Conservation (phyloP, 1,140 invertebrate genomes). For the Mylabris phalerata region DNA sequence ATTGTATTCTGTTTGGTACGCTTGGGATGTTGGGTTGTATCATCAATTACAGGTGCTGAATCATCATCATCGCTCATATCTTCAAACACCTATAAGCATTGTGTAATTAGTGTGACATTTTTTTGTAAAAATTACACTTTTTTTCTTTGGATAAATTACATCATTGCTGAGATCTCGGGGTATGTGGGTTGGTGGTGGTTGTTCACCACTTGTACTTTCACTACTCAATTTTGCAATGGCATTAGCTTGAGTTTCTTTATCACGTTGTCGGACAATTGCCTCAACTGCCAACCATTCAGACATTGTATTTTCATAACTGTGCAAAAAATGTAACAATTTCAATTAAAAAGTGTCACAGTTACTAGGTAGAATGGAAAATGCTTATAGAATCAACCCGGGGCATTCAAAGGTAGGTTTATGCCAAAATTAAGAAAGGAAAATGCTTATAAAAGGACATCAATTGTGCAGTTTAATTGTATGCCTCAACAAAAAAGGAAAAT, state of each 20-base stretch:
- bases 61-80: conserved; percentile 49
- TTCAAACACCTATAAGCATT: conserved; percentile 47
- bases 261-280: conserved; percentile 79
- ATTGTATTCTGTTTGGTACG: conserved; percentile 43
- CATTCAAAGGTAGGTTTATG: too few relatives aligned
- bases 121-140: background rate
- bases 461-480: too few relatives aligned
- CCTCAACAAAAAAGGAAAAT: too few relatives aligned
- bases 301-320: conserved; percentile 76
- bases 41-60: conserved; percentile 47
- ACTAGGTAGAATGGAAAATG: too few relatives aligned
- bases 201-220: conserved; percentile 44
- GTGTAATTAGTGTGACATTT: background rate
- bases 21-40: conserved; percentile 43
- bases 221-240: conserved; percentile 57
- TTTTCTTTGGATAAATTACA: conserved; percentile 31
- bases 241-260: conserved; percentile 63
- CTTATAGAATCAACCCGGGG: too few relatives aligned
- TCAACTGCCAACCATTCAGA: conserved; percentile 92
- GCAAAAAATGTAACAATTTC: too few relatives aligned
- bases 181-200: conserved; percentile 34
- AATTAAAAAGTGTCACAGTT: too few relatives aligned
- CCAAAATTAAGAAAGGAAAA: too few relatives aligned
- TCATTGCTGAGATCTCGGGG: conserved; percentile 42
- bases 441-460: too few relatives aligned